Evolutionary conservation across 2,888 invertebrate genomes (phyloP), one percentile per base, ranked within the genome.

Genomic region (Nowickia ferox): DNA sequence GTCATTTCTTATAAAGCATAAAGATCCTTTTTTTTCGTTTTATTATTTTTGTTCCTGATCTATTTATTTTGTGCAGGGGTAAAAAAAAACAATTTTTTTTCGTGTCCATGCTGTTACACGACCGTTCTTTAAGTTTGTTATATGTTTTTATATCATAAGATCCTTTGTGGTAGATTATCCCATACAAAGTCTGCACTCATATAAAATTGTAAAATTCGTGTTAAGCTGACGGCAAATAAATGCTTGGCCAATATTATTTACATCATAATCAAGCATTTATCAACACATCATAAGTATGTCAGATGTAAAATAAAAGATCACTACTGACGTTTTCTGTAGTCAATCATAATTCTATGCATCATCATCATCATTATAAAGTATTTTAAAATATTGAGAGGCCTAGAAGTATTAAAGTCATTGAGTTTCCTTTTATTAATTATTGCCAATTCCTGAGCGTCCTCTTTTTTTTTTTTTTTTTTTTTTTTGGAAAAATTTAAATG

Each of bases 321-420:
- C 61, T 46, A 22, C 68, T 63, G 44, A 66, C 38, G 30, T 46
- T 17, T 61, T 66, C 75, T 61, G 46, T 55, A 86, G 86, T 85
- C 82, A 75, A 86, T 86, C 82, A 86, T 86, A 74, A 84, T 77
- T 77, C 77, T 76, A 81, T 81, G 84, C 84, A 81, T 84, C 74
- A 69, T 22, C 42, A 76, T 76, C 75, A 68, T 44, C 11, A 19
- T 44, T 11, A 30, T 30, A 30, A 15, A 38, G 48, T 15, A 51
- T 17, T 69, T 51, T 63, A 15, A 40, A 65, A 38, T 61, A 61
- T 65, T 59, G 63, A 51, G 19, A 30, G 19, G 68, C 9, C 53
- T 17, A 44, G n/a, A 74, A 3, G 0, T 22, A 51, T 22, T 48
- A 9, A 74, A 74, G 65, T 59, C 48, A 74, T 61, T 75, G 57